phyloP scores from a whole-genome alignment of 2,113 vertebrate genomes.

The Brachyhypopomus occidentalis region DNA sequence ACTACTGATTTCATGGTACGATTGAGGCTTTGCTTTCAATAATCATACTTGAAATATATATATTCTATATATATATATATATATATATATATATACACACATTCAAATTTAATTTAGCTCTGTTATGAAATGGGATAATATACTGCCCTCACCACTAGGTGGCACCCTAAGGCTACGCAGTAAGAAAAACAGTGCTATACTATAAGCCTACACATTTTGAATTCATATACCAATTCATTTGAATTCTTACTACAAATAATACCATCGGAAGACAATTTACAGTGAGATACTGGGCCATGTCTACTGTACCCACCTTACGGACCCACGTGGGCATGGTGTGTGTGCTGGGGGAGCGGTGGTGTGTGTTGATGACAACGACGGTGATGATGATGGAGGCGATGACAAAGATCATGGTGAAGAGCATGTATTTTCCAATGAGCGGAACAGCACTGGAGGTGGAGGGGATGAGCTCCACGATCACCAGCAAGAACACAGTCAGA shows the following conservation, averaged over 20 bases:
- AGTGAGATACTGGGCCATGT: background rate
- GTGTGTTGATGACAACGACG: slow-evolving; percentile 95
- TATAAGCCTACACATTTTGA: background rate
- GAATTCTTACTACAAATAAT: background rate
- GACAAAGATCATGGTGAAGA: slow-evolving; percentile 98
- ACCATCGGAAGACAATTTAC: background rate
- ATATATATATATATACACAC: no score
- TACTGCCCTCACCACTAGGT: background rate
- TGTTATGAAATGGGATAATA: background rate
- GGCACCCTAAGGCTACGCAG: slow-evolving; percentile 5
- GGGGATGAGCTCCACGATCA: slow-evolving; percentile 97
- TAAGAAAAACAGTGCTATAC: background rate
- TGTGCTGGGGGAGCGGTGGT: slow-evolving; percentile 96
- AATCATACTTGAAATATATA: no score
- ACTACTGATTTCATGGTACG: no score
- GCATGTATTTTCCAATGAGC: slow-evolving; percentile 97
- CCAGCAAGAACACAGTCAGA: slow-evolving; percentile 95
- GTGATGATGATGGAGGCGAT: slow-evolving; percentile 97
- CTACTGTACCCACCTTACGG: slow-evolving; percentile 84
- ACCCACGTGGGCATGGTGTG: slow-evolving; percentile 95
- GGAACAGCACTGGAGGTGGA: slow-evolving; percentile 96
- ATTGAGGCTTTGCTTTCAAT: no score
- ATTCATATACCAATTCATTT: background rate
- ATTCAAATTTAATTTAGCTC: no score
- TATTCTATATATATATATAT: no score